Percentiles rank a stretch among this genome's conserved stretches.
These are phyloP conservation scores for Sternarchorhynchus goeldii DNA, from an alignment of 2,797 vertebrate species.

Conservation along the genomic window DNA sequence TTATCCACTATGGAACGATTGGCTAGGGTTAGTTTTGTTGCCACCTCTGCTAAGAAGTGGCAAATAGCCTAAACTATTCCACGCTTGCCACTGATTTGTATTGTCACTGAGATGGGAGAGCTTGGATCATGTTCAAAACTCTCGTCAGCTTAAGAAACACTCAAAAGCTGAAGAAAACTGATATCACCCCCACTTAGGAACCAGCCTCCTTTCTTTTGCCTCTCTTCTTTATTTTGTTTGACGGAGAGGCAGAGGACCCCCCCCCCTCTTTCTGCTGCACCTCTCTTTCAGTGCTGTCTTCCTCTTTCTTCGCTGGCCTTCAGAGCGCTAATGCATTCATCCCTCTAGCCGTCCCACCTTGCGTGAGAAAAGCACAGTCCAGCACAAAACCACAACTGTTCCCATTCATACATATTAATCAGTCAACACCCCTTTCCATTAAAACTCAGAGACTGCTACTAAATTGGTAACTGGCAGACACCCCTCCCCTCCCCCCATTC, in stretches of 20 bases:
- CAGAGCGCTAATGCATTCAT: constrained; percentile 61
- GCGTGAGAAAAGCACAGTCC: constrained; percentile 61
- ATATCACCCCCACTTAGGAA: constrained; percentile 56
- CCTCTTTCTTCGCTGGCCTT: constrained; percentile 58
- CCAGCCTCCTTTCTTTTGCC: constrained; percentile 54
- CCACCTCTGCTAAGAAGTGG: constrained; percentile 28
- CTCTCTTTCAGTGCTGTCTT: constrained; percentile 59
- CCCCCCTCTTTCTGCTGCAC: constrained; percentile 53
- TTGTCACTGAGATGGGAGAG: constrained; percentile 45
- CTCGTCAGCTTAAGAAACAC: constrained; percentile 47
- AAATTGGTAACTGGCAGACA: constrained; percentile 55
- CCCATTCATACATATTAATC: constrained; percentile 69
- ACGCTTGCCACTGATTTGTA: constrained; percentile 47
- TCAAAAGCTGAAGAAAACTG: constrained; percentile 53
- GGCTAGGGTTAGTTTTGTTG: constrained; percentile 33
- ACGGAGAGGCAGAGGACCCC: constrained; percentile 54
- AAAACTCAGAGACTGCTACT: constrained; percentile 53
- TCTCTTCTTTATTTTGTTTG: constrained; percentile 55
- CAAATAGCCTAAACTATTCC: constrained; percentile 45
- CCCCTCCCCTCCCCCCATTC: constrained; percentile 11
- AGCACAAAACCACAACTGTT: constrained; percentile 67
- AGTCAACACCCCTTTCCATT: constrained; percentile 67
- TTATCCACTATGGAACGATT: constrained; percentile 21
- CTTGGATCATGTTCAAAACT: constrained; percentile 57
- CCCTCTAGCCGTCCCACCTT: constrained; percentile 58